Evolutionary conservation across 2,113 vertebrate species (phyloP), one percentile per base, ranked within the genome.

Genomic region (Dicentrarchus labrax): DNA sequence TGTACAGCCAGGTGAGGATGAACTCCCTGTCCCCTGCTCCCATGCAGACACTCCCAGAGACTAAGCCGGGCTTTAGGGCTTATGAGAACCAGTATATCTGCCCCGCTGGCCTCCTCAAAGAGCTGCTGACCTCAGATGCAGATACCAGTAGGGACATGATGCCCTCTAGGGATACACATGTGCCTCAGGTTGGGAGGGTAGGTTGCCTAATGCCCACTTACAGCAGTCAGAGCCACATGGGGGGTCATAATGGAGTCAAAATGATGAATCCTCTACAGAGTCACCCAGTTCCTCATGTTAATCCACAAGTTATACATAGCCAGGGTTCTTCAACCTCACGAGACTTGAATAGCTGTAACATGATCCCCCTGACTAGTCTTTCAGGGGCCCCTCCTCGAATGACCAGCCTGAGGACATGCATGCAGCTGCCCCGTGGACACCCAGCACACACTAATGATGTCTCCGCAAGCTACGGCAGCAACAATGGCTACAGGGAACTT

Each of bases 71-170:
- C 64, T 99, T 97, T 0, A 95, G 95, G 81, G 72, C 80, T 43
- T 96, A 96, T 5, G 90, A 98, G 79, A 96, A 87, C 88, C 97
- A 96, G 78, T 99, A 96, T 68, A 96, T 91, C 91, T 97, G 96
- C 80, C 93, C 96, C 0, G 94, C 96, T 0, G 97, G 97, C 48
- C 97, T 99, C 80, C 92, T 99, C 75, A 98, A 99, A 92, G 98
- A 99, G 90, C 92, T 99, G 56, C 96, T 99, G 66, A 97, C 97
- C 36, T 95, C 96, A 0, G 97, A 99, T 50, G 96, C 96, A 36
- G 97, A 96, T 0, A 94, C 96, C 0, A 95, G 96, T 64, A 94
- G 93, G 2, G 96, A 97, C 41, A 94, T 97, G 66, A 88, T 97
- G 92, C 91, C 96, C 13, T 92, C 96, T 0, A 95, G 96, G 68